Percentiles rank a stretch among this genome's conserved stretches.
phyloP scores from a whole-genome alignment of 2,113 vertebrate species.

The Macrotus californicus region DNA sequence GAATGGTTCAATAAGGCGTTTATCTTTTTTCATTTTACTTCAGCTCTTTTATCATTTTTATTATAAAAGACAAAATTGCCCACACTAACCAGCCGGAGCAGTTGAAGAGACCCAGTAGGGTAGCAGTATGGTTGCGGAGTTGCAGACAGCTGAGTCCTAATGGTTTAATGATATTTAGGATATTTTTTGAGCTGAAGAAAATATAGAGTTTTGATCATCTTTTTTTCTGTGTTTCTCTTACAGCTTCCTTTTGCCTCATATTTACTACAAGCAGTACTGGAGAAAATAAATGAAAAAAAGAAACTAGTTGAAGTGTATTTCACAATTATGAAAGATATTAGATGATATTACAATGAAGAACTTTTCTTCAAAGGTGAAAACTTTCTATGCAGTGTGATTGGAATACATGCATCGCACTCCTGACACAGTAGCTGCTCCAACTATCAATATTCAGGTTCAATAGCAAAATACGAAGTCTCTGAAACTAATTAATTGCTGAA shows the following conservation, averaged over 20 bases:
- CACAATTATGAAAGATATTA: conserved; percentile 81
- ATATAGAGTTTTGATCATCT: conserved; percentile 59
- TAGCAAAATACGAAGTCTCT: conserved; percentile 63
- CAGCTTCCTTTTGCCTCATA: conserved; percentile 90
- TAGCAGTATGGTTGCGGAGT: conserved; percentile 43
- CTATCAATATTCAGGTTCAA: conserved; percentile 67
- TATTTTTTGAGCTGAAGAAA: conserved; percentile 69
- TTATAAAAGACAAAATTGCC: conserved; percentile 78
- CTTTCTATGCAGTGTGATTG: conserved; percentile 44
- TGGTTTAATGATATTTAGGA: conserved; percentile 70
- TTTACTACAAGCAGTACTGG: conserved; percentile 88
- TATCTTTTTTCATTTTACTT: conserved; percentile 85
- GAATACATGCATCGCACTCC: conserved; percentile 41
- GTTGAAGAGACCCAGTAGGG: conserved; percentile 70
- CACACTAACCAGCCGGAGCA: conserved; percentile 71
- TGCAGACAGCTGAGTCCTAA: conserved; percentile 76
- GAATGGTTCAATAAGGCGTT: conserved; percentile 85
- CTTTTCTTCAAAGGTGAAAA: conserved; percentile 6
- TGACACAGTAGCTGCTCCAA: conserved; percentile 38
- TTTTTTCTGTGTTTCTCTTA: conserved; percentile 81
- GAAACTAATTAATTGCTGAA: conserved; percentile 74
- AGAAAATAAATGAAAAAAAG: conserved; percentile 94
- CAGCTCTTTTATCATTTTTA: conserved; percentile 83
- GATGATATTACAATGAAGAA: conserved; percentile 61
- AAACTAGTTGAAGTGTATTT: conserved; percentile 90